Percentiles rank a stretch among this genome's conserved stretches.
These are phyloP conservation scores for Dryococelus australis DNA, from an alignment of 2,888 invertebrate genomes.

Conservation along the genomic window DNA sequence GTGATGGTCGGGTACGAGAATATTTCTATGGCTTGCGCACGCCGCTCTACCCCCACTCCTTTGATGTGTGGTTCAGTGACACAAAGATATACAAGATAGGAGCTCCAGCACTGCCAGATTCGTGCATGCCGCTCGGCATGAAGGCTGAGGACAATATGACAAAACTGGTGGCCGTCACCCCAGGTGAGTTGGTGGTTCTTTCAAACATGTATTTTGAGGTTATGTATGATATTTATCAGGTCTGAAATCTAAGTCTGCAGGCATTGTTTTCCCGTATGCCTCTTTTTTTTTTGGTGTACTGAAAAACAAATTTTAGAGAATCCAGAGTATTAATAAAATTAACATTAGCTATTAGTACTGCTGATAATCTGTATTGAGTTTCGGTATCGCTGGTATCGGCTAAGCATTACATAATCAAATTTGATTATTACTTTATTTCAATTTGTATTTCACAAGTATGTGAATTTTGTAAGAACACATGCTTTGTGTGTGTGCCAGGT, in stretches of 20 bases:
- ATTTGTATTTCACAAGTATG: background rate
- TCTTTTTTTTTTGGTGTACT: no score
- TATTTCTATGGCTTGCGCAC: slow-evolving; percentile 91
- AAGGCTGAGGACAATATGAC: slow-evolving; percentile 89
- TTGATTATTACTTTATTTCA: no score
- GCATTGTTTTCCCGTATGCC: no score
- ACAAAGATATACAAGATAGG: slow-evolving; percentile 94
- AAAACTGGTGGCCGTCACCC: slow-evolving; percentile 82
- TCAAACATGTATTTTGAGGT: no score
- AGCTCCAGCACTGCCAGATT: slow-evolving; percentile 90
- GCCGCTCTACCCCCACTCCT: slow-evolving; percentile 90
- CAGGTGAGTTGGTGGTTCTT: slow-evolving; percentile 60
- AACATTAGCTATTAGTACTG: no score
- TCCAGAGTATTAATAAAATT: no score
- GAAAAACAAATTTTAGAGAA: no score
- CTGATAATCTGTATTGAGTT: no score
- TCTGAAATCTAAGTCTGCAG: no score
- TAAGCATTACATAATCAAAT: no score
- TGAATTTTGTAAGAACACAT: background rate
- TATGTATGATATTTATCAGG: no score
- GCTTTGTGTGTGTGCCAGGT: slow-evolving; percentile 48
- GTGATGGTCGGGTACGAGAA: slow-evolving; percentile 85
- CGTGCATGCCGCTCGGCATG: slow-evolving; percentile 97
- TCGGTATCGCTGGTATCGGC: no score
- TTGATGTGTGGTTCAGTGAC: slow-evolving; percentile 91